Base-by-base conservation (phyloP, 2,888 invertebrate species). In the Arrhopalites spinosus region DNA sequence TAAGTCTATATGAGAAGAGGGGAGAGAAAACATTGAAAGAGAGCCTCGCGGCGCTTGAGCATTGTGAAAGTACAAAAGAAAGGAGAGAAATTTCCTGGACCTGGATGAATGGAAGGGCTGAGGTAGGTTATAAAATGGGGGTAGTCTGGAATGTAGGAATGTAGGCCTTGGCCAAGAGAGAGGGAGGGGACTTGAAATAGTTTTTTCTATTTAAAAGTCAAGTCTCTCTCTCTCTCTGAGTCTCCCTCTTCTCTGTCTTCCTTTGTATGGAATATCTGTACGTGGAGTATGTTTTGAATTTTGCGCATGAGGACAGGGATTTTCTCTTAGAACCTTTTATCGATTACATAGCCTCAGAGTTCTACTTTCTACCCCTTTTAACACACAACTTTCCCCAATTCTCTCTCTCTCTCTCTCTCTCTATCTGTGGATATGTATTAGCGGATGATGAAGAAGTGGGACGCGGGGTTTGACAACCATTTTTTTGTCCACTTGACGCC, bases 261-360 rank as follows among this genome's bases (percentile, higher is more conserved):
- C 47, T 17, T 53, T 7, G 20, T n/a, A 20, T 53, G 15, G 53
- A 53, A 20, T 53, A 53, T 13, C n/a, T 36, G 36, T 36, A 36
- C 36, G 45, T 20, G 45, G 30, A 66, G 66, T 36, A 74, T 59
- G 67, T 59, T 68, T 74, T 36, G 5, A 7, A 36, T 36, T 3
- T 3, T 68, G 74, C 74, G 74, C 74, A 74, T 74, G 74, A 59
- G 68, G 20, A 68, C 67, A 50, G 67, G 74, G 56, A 53, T 67
- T 66, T 56, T 66, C 73, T 45, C 73, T 50, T 56, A 66, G 66
- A 73, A 73, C 66, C 73, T 64, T 66, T 74, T 74, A 74, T 74
- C 67, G 74, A 74, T 74, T 74, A 56, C 68, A 56, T 47, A 74
- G 66, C 29, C 25, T 17, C 17, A 70, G 53, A 70, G 70, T 56